Evolutionary conservation across 2,113 vertebrate species (phyloP).

Genomic region (Loxodonta africana): DNA sequence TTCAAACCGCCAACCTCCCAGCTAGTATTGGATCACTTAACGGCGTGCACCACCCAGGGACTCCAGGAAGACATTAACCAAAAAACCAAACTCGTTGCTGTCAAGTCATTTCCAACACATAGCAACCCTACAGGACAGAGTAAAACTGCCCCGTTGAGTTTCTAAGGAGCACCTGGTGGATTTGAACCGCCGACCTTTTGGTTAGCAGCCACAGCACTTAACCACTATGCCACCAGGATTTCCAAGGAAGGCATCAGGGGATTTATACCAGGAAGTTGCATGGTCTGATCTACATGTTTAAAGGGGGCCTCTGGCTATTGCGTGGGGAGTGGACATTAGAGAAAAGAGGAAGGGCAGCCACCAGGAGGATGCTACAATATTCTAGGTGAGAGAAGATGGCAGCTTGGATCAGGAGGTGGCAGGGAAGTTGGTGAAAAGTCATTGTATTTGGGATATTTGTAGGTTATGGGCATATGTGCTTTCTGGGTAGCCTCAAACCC

Average conservation of each 20-base stretch:
- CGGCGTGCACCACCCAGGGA: too few relatives aligned
- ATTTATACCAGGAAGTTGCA: background rate
- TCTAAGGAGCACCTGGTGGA: background rate
- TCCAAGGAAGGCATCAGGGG: background rate
- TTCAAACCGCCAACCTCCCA: background rate
- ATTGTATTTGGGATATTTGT: background rate
- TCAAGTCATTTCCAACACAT: too few relatives aligned
- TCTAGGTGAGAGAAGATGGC: background rate
- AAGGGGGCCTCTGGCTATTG: background rate
- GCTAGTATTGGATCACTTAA: too few relatives aligned
- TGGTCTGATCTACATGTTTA: background rate
- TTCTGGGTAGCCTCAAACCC: background rate
- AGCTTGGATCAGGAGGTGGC: background rate
- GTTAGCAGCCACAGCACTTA: background rate
- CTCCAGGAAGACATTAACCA: too few relatives aligned
- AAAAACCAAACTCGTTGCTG: too few relatives aligned
- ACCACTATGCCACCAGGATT: background rate
- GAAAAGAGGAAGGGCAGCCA: background rate
- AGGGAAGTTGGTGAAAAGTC: background rate
- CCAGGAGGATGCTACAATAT: background rate
- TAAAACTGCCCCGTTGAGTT: too few relatives aligned
- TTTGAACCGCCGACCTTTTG: background rate
- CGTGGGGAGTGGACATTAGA: background rate
- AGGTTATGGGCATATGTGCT: background rate
- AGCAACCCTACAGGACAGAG: too few relatives aligned